These are phyloP conservation scores for Syrrhaptes paradoxus DNA, from an alignment of 2,113 vertebrate species.

Conservation along the genomic window DNA sequence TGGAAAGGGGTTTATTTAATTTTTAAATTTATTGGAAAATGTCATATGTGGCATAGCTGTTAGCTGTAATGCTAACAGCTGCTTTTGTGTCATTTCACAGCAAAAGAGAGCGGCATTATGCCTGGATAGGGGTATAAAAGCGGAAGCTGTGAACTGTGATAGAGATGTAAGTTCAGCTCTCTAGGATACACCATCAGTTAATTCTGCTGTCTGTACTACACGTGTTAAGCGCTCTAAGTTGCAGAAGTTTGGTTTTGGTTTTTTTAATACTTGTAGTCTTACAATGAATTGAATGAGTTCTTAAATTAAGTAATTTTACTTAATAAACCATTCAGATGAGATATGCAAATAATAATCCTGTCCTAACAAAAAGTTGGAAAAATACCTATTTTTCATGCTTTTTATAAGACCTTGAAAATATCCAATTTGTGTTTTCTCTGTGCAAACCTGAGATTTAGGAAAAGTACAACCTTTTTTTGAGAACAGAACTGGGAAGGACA, in stretches of 20 bases:
- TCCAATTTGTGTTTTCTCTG: neutral
- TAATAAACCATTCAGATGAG: neutral
- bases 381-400: neutral
- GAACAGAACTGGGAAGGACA: neutral
- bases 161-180: neutral
- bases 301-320: neutral
- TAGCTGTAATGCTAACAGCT: neutral
- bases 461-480: neutral
- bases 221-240: neutral
- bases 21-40: neutral
- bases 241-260: neutral
- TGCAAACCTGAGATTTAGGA: neutral
- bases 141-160: neutral
- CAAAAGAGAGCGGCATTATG: neutral
- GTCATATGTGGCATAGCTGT: neutral
- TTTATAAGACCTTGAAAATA: neutral
- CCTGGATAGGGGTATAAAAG: neutral
- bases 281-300: neutral
- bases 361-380: neutral
- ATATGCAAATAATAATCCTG: neutral
- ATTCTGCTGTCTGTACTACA: neutral
- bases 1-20: conserved; percentile 8
- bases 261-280: neutral
- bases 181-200: neutral
- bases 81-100: neutral